Evolutionary conservation across 2,113 vertebrate species (phyloP).

Genomic region (Aegotheles bennettii): DNA sequence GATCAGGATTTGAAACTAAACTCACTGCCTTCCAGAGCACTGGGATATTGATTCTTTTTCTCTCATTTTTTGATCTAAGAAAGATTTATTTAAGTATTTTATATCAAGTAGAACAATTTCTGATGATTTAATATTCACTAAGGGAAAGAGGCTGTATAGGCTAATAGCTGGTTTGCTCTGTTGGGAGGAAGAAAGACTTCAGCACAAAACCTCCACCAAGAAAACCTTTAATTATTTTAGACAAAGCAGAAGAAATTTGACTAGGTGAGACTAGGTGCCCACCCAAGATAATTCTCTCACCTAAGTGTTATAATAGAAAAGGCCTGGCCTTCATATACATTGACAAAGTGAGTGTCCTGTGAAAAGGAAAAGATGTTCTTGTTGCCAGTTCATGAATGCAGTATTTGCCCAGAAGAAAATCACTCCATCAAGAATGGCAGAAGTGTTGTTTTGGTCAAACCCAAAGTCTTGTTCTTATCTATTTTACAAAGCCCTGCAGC

Average conservation of each 20-base stretch:
- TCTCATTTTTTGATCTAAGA: neutral
- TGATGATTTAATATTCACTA: slow-evolving; percentile 13
- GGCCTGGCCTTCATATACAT: neutral
- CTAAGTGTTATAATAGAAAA: neutral
- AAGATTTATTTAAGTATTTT: neutral
- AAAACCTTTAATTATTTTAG: slow-evolving; percentile 17
- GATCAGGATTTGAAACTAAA: neutral
- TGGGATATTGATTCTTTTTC: neutral
- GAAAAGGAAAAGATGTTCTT: neutral
- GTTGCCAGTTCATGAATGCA: neutral
- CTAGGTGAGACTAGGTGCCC: neutral
- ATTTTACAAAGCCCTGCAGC: neutral
- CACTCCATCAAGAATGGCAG: neutral
- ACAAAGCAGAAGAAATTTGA: neutral
- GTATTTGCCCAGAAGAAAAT: neutral
- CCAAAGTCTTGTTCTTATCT: neutral
- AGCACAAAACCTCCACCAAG: neutral
- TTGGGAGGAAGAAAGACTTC: neutral
- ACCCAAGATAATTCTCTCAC: neutral
- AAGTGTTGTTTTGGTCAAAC: neutral
- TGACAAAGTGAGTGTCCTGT: neutral
- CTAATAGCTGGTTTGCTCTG: neutral
- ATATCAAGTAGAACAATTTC: neutral
- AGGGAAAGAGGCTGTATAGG: neutral
- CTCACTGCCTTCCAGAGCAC: neutral